Conservation (phyloP, 2,888 invertebrate genomes). For the Ptychoptera contaminata region DNA sequence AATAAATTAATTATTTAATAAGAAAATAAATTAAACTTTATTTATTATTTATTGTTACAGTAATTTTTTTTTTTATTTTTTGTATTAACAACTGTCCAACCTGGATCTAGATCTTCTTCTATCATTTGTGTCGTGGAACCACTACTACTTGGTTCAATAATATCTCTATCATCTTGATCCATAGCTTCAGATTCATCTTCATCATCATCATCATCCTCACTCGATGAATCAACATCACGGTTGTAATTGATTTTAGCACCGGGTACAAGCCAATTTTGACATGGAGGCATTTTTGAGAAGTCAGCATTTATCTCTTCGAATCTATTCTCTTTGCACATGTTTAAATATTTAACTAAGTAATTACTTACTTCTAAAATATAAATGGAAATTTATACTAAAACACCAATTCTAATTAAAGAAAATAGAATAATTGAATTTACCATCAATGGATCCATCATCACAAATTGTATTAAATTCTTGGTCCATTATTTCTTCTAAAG, state of each 20-base stretch:
- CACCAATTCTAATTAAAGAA: neutral
- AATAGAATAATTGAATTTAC: slow-evolving; percentile 20
- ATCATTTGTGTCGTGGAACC: slow-evolving; percentile 20
- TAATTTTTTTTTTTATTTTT: slow-evolving; percentile 31
- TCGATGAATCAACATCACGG: slow-evolving; percentile 22
- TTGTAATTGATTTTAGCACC: slow-evolving; percentile 29
- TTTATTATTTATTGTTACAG: too few species aligned
- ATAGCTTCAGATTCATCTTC: slow-evolving; percentile 22
- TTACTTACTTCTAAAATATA: slow-evolving; percentile 38
- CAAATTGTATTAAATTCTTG: slow-evolving; percentile 57
- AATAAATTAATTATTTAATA: too few species aligned
- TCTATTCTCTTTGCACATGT: slow-evolving; percentile 38
- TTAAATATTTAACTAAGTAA: slow-evolving; percentile 38
- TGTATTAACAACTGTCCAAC: slow-evolving; percentile 48
- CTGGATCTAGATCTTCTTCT: slow-evolving; percentile 35
- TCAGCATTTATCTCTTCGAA: slow-evolving; percentile 39
- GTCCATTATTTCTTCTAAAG: slow-evolving; percentile 54
- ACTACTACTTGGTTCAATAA: neutral
- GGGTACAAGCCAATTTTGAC: slow-evolving; percentile 39
- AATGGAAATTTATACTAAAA: slow-evolving; percentile 3
- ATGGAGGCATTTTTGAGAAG: slow-evolving; percentile 41
- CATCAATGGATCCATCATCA: slow-evolving; percentile 51
- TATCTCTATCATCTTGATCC: slow-evolving; percentile 15
- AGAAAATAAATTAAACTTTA: too few species aligned
- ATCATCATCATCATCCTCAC: slow-evolving; percentile 25